These are phyloP conservation scores for Rhagophthalmus giganteus DNA, from an alignment of 2,888 invertebrate genomes.

Conservation along the genomic window DNA sequence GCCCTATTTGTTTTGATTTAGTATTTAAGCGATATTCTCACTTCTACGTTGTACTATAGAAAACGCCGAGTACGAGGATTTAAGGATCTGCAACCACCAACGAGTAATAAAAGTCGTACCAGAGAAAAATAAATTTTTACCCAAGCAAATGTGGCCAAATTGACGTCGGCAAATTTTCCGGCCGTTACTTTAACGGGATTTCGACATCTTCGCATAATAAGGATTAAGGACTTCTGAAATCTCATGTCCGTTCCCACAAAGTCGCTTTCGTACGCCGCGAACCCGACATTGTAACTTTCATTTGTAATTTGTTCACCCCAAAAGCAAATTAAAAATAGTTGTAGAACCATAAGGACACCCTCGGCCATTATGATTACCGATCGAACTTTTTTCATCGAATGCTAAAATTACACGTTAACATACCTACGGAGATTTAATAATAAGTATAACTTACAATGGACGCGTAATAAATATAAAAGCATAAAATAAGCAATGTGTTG, in stretches of 20 bases:
- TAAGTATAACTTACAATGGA: background rate
- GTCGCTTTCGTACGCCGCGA: conserved; percentile 1
- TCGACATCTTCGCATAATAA: conserved; percentile 10
- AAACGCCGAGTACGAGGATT: too few relatives aligned
- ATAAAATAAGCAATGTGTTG: conserved; percentile 2
- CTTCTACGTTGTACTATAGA: too few relatives aligned
- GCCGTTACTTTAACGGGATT: too few relatives aligned
- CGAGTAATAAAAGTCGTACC: too few relatives aligned
- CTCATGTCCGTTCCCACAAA: conserved; percentile 13
- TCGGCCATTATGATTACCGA: background rate
- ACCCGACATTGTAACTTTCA: conserved; percentile 6
- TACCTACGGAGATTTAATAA: too few relatives aligned
- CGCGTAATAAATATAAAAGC: conserved; percentile 7
- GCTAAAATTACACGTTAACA: too few relatives aligned
- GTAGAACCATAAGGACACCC: background rate
- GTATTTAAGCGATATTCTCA: too few relatives aligned
- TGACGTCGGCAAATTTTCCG: conserved; percentile 11
- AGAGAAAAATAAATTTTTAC: too few relatives aligned
- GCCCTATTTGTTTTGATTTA: too few relatives aligned
- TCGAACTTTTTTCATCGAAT: background rate
- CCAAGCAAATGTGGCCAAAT: conserved; percentile 13
- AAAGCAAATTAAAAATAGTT: background rate
- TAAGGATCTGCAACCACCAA: too few relatives aligned
- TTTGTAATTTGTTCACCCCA: conserved; percentile 6
- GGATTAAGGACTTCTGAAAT: conserved; percentile 6